phyloP scores from a whole-genome alignment of 2,888 invertebrate genomes.

The Argyra leucocephala region DNA sequence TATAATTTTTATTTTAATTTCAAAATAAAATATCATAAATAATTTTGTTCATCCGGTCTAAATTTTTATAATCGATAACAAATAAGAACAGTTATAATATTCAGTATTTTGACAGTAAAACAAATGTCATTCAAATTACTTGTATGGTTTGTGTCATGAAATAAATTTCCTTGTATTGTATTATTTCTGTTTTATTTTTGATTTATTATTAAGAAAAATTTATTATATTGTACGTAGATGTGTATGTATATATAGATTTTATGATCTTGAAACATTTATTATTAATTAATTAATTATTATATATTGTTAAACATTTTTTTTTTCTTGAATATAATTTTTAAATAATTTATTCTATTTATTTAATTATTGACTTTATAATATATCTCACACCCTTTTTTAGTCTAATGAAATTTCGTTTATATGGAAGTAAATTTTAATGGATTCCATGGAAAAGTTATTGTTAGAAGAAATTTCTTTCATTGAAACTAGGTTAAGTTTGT shows the following conservation, averaged over 20 bases:
- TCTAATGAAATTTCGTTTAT: too few species aligned
- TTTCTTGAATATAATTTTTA: too few species aligned
- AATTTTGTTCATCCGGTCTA: background rate
- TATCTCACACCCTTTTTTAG: too few species aligned
- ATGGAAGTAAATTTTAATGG: too few species aligned
- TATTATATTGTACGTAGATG: too few species aligned
- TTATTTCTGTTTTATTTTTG: background rate
- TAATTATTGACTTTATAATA: too few species aligned
- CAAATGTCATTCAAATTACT: background rate
- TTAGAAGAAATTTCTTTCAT: too few species aligned
- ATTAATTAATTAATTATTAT: background rate
- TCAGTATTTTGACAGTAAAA: background rate
- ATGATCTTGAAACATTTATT: background rate
- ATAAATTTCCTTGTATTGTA: background rate
- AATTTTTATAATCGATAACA: background rate
- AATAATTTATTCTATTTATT: too few species aligned
- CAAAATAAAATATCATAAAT: background rate
- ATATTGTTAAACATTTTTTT: too few species aligned
- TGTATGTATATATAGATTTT: background rate
- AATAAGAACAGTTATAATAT: background rate
- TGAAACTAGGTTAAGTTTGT: too few species aligned
- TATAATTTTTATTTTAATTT: slow-evolving; percentile 1
- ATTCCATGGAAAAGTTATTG: too few species aligned
- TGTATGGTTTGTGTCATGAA: background rate
- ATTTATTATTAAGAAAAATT: background rate